Conservation (phyloP, 2,797 vertebrate species). For the Chelmon rostratus region DNA sequence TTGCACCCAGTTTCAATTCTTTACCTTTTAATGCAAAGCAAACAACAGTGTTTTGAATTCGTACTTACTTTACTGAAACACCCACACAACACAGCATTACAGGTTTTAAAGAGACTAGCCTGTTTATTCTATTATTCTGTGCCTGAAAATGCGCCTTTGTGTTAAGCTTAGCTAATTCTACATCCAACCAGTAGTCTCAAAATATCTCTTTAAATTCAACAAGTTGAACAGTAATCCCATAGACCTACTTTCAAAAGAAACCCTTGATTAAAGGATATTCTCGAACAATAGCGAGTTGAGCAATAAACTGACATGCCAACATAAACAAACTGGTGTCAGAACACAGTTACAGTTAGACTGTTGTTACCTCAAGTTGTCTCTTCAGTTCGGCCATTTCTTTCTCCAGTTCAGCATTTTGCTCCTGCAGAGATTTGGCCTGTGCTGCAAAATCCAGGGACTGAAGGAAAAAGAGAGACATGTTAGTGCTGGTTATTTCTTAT, state of each 20-base stretch:
- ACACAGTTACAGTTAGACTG: not conserved
- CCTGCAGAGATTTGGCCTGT: constrained; percentile 90
- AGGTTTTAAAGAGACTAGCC: not conserved
- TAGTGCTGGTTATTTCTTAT: not conserved
- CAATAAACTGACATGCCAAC: constrained; percentile 19
- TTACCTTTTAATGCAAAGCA: constrained; percentile 6
- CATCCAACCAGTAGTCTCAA: constrained; percentile 15
- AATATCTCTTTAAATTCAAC: constrained; percentile 42
- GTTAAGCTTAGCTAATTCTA: constrained; percentile 13
- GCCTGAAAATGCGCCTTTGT: constrained; percentile 8
- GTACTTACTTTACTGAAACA: not conserved
- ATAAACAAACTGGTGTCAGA: constrained; percentile 28
- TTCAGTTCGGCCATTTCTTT: constrained; percentile 88
- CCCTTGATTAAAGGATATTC: constrained; percentile 38
- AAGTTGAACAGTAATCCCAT: constrained; percentile 30
- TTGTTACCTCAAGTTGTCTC: constrained; percentile 89
- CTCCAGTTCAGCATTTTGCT: constrained; percentile 91
- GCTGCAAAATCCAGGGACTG: constrained; percentile 86
- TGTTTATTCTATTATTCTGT: constrained; percentile 12
- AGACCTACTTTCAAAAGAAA: constrained; percentile 38
- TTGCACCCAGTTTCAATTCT: not conserved
- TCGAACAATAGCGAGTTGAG: constrained; percentile 42
- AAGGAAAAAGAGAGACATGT: constrained; percentile 45
- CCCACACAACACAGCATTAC: not conserved
- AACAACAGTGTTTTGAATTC: not conserved